A percentile compares a stretch with the other conserved stretches of the same genome.
Conservation (phyloP, 2,113 vertebrate genomes). For the Mobula hypostoma region DNA sequence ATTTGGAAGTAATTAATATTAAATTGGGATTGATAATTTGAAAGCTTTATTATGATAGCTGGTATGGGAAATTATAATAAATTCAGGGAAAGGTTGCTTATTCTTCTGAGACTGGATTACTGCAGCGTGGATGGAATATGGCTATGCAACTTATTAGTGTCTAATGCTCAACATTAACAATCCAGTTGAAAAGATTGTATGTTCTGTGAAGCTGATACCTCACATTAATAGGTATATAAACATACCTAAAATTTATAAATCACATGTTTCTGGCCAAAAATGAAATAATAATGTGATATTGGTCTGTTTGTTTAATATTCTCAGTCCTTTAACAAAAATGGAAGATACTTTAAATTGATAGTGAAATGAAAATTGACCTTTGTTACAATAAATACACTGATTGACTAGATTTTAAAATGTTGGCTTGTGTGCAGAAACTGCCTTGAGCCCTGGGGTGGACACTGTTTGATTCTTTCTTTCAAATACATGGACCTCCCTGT, state of each 20-base stretch:
- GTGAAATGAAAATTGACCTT: background rate
- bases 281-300: background rate
- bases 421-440: too few relatives aligned
- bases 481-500: too few relatives aligned
- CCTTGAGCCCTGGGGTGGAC: too few relatives aligned
- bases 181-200: background rate
- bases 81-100: background rate
- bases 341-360: background rate
- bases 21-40: background rate
- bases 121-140: background rate
- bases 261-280: background rate
- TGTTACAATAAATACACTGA: background rate
- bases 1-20: too few relatives aligned
- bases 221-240: background rate
- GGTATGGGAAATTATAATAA: background rate
- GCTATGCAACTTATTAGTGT: background rate
- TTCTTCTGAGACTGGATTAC: background rate
- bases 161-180: background rate
- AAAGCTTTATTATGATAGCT: background rate
- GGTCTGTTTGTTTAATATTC: background rate
- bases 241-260: background rate
- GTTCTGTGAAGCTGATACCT: background rate
- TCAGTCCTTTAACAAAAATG: background rate
- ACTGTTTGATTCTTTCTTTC: too few relatives aligned
- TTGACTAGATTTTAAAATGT: conserved; percentile 20